Percentiles rank a stretch among this genome's conserved stretches.
Evolutionary conservation across 1,140 invertebrate species (phyloP).

Genomic region (Drosophila novamexicana): DNA sequence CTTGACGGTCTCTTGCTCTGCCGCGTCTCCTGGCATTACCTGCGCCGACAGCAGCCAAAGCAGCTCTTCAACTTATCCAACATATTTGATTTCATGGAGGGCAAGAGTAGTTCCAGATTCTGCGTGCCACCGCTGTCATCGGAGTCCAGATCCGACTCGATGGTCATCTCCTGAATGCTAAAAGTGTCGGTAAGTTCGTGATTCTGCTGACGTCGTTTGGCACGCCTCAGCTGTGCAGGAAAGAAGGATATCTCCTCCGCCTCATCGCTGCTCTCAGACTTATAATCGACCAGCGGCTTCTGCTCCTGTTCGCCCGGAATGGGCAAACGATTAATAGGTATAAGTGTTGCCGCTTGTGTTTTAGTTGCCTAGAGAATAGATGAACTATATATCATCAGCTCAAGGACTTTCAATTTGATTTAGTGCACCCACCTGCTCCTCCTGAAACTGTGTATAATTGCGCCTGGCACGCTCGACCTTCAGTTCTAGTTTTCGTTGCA

Average conservation of each 20-base stretch:
- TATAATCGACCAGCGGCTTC: conserved; percentile 83
- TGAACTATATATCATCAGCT: no score
- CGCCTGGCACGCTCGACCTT: conserved; percentile 83
- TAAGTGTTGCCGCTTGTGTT: conserved; percentile 77
- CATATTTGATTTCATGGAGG: conserved; percentile 72
- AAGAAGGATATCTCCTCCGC: conserved; percentile 82
- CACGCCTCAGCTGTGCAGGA: conserved; percentile 71
- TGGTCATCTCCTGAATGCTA: conserved; percentile 84
- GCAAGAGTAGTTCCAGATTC: conserved; percentile 78
- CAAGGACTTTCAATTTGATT: conserved; percentile 9
- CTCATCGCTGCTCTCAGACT: conserved; percentile 81
- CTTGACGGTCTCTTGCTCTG: conserved; percentile 20
- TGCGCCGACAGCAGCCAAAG: conserved; percentile 72
- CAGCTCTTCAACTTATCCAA: conserved; percentile 76
- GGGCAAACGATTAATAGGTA: conserved; percentile 79
- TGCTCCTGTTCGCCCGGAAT: conserved; percentile 79
- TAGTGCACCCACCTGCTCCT: conserved; percentile 62
- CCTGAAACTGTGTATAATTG: conserved; percentile 81
- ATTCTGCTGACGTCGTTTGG: conserved; percentile 67
- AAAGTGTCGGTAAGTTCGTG: conserved; percentile 81
- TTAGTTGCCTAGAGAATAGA: conserved; percentile 63
- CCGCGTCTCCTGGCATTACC: conserved; percentile 57
- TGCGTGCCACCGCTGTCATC: conserved; percentile 81
- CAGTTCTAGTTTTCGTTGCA: conserved; percentile 82
- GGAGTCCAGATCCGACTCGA: conserved; percentile 78